Evolutionary conservation across 2,113 vertebrate genomes (phyloP), one percentile per base, ranked within the genome.

Genomic region (Tyrannus savana): DNA sequence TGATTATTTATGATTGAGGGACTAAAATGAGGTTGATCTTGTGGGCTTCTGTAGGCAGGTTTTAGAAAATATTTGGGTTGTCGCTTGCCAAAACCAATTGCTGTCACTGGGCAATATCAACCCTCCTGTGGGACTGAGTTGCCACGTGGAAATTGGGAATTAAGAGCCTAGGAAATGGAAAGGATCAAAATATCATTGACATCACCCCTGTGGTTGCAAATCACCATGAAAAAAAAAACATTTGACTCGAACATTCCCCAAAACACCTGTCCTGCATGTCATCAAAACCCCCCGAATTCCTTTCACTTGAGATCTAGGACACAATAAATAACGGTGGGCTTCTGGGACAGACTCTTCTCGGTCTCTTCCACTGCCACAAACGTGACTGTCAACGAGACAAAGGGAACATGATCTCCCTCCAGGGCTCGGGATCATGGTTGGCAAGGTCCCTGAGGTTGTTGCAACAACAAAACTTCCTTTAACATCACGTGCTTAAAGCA

Each of bases 301-400:
- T 73, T 77, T 66, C 24, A 3, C 14, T 52, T 19, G 33, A 59
- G 12, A 22, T 12, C 7, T 73, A 19, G 19, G 24, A 22, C 14
- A 62, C 2, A 62, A 69, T 19, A 64, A 2, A 69, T 21, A 10
- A 49, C 7, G 19, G 6, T 4, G n/a, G 18, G 19, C 33, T 46
- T 41, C 33, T 50, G 41, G 41, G 64, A 78, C 19, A 72, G 37
- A 7, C 3, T 30, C 25, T 58, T 42, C 25, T 13, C 27, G n/a
- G 55, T 39, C 10, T 42, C 23, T 82, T 69, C 49, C 55, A 75
- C 19, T 75, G 33, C 63, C 62, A 87, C 13, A 71, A 77, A 55
- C 0, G 0, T 5, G 62, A 39, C 8, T 47, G 12, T 10, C 27
- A 44, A 42, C 53, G 13, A 4, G 5, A 49, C 28, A 75, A 69